Evolutionary conservation across 2,113 vertebrate genomes (phyloP).

Genomic region (Thymallus thymallus): DNA sequence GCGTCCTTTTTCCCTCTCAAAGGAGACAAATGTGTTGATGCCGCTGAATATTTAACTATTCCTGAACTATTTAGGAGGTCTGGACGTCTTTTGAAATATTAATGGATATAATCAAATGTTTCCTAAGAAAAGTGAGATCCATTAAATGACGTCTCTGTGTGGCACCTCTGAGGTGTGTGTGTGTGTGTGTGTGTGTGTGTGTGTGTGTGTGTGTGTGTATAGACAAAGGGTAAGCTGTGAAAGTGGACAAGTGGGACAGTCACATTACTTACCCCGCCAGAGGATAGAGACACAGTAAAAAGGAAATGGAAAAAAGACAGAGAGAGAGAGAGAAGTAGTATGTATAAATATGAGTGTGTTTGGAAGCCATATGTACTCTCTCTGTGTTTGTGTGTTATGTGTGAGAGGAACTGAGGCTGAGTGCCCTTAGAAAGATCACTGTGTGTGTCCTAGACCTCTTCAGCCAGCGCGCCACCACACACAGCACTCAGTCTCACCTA

Average conservation of each 20-base stretch:
- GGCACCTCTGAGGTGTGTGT: neutral
- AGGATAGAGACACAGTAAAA: neutral
- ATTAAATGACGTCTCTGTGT: constrained; percentile 43
- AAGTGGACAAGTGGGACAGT: neutral
- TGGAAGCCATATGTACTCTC: constrained; percentile 6
- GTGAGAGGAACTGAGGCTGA: constrained; percentile 20
- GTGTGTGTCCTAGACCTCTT: neutral
- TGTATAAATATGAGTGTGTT: neutral
- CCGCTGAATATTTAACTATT: constrained; percentile 51
- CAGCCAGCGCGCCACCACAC: constrained; percentile 1
- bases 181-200: neutral
- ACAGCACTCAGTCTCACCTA: neutral
- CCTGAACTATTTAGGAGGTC: constrained; percentile 51
- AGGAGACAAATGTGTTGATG: constrained; percentile 44
- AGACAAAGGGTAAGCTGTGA: neutral
- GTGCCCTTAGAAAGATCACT: constrained; percentile 28
- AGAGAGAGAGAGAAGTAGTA: neutral
- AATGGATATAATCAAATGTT: constrained; percentile 61
- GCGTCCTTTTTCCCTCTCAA: neutral
- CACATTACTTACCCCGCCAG: neutral
- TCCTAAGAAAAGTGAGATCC: constrained; percentile 48
- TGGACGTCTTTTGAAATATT: constrained; percentile 52
- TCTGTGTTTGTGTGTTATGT: constrained; percentile 27
- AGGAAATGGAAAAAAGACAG: neutral
- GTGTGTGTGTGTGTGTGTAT: neutral